These are phyloP conservation scores for Trachops cirrhosus DNA, from an alignment of 2,797 vertebrate species.

Conservation along the genomic window DNA sequence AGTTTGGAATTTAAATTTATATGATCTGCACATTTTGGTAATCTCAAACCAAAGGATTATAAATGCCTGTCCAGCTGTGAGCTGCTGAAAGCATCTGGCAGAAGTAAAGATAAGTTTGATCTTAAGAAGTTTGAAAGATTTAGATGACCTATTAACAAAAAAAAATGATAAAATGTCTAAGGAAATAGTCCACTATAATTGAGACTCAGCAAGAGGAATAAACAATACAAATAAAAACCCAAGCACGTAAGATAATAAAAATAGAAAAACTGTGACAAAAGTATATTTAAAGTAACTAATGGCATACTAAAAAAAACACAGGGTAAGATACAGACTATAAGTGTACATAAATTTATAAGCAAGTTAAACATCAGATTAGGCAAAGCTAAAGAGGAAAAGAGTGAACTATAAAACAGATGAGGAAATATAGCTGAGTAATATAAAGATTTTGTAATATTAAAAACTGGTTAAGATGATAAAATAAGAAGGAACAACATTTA, in stretches of 20 bases:
- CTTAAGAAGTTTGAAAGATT: not conserved
- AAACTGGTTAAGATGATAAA: not conserved
- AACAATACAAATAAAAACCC: not conserved
- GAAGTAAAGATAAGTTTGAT: not conserved
- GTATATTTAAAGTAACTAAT: not conserved
- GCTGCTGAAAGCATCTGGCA: not conserved
- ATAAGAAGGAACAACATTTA: not conserved
- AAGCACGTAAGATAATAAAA: not conserved
- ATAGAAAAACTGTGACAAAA: not conserved
- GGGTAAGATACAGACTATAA: not conserved
- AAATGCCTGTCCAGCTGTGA: not conserved
- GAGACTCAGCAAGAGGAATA: not conserved
- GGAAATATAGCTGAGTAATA: not conserved
- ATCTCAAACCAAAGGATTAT: not conserved
- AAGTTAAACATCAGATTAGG: not conserved
- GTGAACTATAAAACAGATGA: not conserved
- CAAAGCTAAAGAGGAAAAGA: not conserved
- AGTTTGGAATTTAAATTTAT: not conserved
- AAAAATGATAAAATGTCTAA: not conserved
- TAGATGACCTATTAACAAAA: not conserved
- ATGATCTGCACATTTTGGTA: not conserved
- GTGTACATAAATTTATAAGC: not conserved
- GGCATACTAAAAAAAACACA: not conserved
- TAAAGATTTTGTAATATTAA: not conserved
- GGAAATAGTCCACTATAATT: not conserved